These are phyloP conservation scores for Ploceus nigricollis DNA, from an alignment of 2,113 vertebrate genomes.

Conservation along the genomic window DNA sequence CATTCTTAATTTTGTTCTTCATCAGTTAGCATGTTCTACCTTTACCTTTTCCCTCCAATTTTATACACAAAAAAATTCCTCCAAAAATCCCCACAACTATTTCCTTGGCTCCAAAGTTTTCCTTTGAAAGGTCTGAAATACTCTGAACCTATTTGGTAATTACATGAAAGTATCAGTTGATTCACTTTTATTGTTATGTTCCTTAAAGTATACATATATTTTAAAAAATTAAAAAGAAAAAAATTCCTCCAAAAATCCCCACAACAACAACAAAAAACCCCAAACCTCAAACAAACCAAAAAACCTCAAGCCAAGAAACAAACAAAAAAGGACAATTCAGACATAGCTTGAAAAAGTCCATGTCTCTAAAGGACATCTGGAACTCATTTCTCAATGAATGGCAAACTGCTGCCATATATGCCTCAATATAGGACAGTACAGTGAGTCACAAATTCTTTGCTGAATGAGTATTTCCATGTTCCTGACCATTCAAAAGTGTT, in stretches of 20 bases:
- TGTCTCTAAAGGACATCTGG: not conserved
- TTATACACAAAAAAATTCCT: too few relatives aligned
- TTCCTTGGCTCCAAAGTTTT: not conserved
- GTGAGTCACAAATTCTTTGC: not conserved
- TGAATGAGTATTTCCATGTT: not conserved
- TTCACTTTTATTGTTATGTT: not conserved
- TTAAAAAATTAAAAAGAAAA: not conserved
- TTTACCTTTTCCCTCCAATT: not conserved
- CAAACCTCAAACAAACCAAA: not conserved
- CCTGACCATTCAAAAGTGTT: not conserved
- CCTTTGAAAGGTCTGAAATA: not conserved
- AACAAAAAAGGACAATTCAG: not conserved
- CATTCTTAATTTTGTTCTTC: not conserved
- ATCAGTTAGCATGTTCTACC: not conserved
- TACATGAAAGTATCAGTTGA: not conserved
- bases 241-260: not conserved
- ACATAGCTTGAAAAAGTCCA: not conserved
- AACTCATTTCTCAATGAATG: not conserved
- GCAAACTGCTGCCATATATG: not conserved
- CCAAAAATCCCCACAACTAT: too few relatives aligned
- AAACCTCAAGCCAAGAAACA: not conserved
- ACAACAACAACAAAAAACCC: not conserved
- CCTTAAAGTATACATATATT: not conserved
- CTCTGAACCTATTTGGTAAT: not conserved
- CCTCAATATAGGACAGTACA: rapidly evolving